Percentiles rank a stretch among this genome's conserved stretches.
Evolutionary conservation across 2,113 vertebrate genomes (phyloP).

Genomic region (Brachypteracias leptosomus): DNA sequence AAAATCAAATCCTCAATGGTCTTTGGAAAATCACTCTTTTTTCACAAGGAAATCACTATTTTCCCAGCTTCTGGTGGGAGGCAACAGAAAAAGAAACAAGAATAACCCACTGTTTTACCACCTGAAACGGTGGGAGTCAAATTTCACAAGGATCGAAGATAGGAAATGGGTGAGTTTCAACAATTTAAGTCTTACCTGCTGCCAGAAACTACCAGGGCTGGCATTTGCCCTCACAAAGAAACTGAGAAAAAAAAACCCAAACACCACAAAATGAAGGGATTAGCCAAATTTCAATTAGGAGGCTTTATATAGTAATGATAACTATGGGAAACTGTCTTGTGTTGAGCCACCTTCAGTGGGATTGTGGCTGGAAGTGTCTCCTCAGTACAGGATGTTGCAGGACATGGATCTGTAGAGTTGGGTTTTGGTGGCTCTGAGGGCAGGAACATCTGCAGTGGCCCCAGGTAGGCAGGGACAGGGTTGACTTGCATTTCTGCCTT

Average conservation of each 20-base stretch:
- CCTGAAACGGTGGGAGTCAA: background rate
- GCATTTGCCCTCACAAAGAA: background rate
- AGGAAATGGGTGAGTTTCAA: background rate
- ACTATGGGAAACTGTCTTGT: background rate
- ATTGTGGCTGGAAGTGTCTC: fast-evolving
- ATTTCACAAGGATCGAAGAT: background rate
- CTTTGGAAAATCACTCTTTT: background rate
- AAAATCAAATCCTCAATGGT: background rate
- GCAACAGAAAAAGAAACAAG: background rate
- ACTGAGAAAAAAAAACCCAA: background rate
- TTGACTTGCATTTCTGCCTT: background rate
- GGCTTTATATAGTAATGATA: background rate
- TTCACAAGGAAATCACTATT: background rate
- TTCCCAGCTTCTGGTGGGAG: background rate
- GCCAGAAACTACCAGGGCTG: background rate
- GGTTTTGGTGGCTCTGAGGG: background rate
- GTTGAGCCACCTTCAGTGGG: background rate
- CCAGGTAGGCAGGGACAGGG: background rate
- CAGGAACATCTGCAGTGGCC: background rate
- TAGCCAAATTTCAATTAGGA: background rate
- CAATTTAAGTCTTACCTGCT: background rate
- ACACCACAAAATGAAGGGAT: background rate
- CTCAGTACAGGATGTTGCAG: background rate
- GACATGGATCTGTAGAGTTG: background rate
- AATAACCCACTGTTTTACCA: background rate